These are phyloP conservation scores for Drosophila birchii DNA, from an alignment of 2,888 invertebrate species.

Conservation along the genomic window DNA sequence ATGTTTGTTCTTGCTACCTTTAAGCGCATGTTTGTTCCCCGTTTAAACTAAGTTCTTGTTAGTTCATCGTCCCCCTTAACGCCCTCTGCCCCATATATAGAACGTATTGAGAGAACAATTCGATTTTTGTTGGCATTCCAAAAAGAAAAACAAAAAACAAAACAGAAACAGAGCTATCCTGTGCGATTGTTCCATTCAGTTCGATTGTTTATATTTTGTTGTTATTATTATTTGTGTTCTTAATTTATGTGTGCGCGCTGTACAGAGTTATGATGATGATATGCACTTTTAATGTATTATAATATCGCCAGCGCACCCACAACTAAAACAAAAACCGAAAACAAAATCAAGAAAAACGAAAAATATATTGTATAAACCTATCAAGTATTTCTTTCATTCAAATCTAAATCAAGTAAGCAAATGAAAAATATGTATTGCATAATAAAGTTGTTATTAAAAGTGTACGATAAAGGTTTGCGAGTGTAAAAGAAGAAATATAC, in stretches of 20 bases:
- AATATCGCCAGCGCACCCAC: constrained; percentile 54
- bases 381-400: constrained; percentile 68
- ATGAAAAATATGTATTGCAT: constrained; percentile 45
- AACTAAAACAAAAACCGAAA: constrained; percentile 15
- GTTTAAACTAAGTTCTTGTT: constrained; percentile 66
- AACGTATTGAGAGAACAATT: constrained; percentile 47
- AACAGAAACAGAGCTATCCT: constrained; percentile 36
- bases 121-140: constrained; percentile 72
- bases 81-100: constrained; percentile 24
- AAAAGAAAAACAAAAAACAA: no score
- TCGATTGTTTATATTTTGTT: constrained; percentile 66
- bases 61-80: constrained; percentile 29
- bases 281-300: constrained; percentile 63
- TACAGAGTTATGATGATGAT: constrained; percentile 67
- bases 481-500: constrained; percentile 50
- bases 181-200: constrained; percentile 44
- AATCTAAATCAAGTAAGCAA: constrained; percentile 44
- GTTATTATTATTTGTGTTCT: constrained; percentile 64
- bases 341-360: constrained; percentile 27
- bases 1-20: constrained; percentile 66
- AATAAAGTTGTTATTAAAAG: constrained; percentile 66
- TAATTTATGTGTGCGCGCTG: constrained; percentile 60
- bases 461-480: constrained; percentile 63
- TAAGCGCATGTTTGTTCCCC: constrained; percentile 65
- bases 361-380: constrained; percentile 60